These are phyloP conservation scores for Pogona vitticeps DNA, from an alignment of 2,113 vertebrate species.

Conservation along the genomic window DNA sequence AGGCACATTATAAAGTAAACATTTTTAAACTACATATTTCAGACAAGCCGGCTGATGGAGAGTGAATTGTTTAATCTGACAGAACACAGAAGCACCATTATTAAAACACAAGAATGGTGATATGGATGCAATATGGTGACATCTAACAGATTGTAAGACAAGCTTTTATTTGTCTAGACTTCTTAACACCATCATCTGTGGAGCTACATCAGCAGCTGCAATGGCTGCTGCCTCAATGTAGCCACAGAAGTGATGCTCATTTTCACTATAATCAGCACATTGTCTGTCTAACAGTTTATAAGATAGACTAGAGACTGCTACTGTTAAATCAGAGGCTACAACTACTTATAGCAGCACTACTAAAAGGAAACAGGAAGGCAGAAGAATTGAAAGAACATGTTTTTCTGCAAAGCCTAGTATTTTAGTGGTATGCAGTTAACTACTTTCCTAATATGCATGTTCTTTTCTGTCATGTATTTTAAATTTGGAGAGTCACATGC, in stretches of 20 bases:
- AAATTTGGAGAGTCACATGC: constrained; percentile 8
- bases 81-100: constrained; percentile 20
- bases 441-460: constrained; percentile 7
- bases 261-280: constrained; percentile 36
- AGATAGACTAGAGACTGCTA: not conserved
- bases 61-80: constrained; percentile 26
- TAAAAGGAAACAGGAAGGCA: constrained; percentile 12
- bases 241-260: constrained; percentile 10
- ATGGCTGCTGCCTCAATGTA: constrained; percentile 26
- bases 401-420: accelerated
- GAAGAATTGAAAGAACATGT: not conserved
- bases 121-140: constrained; percentile 28
- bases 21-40: not conserved
- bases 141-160: not conserved
- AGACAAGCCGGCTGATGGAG: not conserved
- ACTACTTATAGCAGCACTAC: constrained; percentile 19
- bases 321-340: constrained; percentile 18
- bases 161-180: constrained; percentile 14
- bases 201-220: constrained; percentile 17
- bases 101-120: not conserved
- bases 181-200: constrained; percentile 3
- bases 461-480: constrained; percentile 14
- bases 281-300: constrained; percentile 18
- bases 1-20: not conserved
- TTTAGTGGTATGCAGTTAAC: not conserved